Evolutionary conservation across 2,113 vertebrate species (phyloP).

Genomic region (Actinemys pallida): DNA sequence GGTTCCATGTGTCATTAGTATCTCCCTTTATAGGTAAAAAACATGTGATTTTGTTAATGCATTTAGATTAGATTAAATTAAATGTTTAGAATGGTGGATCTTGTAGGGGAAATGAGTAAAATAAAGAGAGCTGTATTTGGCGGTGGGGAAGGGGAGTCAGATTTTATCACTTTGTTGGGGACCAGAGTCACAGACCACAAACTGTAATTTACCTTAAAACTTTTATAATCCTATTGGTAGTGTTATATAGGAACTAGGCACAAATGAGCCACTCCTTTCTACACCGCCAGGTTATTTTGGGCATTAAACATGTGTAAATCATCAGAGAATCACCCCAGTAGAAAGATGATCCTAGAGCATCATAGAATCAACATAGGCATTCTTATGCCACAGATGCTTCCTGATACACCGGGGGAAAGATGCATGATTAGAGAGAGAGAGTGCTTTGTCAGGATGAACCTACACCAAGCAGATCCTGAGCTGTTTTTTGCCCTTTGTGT

Average conservation of each 20-base stretch:
- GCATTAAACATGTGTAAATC: neutral
- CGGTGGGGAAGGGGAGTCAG: neutral
- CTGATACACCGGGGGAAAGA: neutral
- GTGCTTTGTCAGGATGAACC: neutral
- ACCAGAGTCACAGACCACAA: neutral
- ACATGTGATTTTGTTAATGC: neutral
- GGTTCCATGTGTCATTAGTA: neutral
- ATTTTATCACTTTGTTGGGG: slow-evolving; percentile 10
- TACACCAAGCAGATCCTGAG: neutral
- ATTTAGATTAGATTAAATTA: neutral
- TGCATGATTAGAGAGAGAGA: neutral
- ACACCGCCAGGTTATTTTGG: neutral
- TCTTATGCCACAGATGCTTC: neutral
- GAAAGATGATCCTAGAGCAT: neutral
- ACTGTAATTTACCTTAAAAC: neutral
- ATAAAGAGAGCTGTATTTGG: neutral
- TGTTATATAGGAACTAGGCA: neutral
- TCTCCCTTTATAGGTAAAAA: neutral
- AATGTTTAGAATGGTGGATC: neutral
- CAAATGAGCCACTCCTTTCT: neutral
- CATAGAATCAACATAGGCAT: neutral
- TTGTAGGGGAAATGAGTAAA: neutral
- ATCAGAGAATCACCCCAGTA: neutral
- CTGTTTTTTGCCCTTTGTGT: fast-evolving
- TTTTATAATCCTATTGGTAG: neutral